phyloP scores from a whole-genome alignment of 2,888 invertebrate species.

The Germaria angustata region DNA sequence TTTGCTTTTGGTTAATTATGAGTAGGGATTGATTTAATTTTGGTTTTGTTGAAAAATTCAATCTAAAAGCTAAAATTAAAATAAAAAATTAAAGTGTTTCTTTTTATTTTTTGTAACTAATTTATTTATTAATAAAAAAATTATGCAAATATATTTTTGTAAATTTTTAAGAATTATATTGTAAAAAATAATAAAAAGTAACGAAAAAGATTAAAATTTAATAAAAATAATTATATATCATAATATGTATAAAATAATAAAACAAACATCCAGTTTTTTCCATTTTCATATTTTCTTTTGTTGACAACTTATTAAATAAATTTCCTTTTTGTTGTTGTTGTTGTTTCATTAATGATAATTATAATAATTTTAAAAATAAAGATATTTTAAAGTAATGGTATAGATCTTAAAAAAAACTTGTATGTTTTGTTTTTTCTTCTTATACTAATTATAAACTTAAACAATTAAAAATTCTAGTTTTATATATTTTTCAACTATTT shows the following conservation, averaged over 20 bases:
- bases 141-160: conserved; percentile 72
- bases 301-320: conserved; percentile 52
- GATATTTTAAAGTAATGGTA: conserved; percentile 37
- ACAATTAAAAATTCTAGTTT: conserved; percentile 70
- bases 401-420: conserved; percentile 52
- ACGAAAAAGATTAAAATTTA: conserved; percentile 67
- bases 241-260: conserved; percentile 69
- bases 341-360: conserved; percentile 41
- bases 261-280: conserved; percentile 75
- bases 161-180: conserved; percentile 68
- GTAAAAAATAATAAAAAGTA: conserved; percentile 67
- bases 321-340: conserved; percentile 26
- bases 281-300: conserved; percentile 52
- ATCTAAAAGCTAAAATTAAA: conserved; percentile 40
- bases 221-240: conserved; percentile 60
- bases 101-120: conserved; percentile 72
- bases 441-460: conserved; percentile 63
- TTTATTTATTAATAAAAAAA: conserved; percentile 78
- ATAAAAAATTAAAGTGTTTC: neutral
- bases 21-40: neutral
- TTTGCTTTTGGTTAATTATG: neutral
- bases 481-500: conserved; percentile 53
- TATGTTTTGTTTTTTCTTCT: conserved; percentile 12
- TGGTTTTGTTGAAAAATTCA: conserved; percentile 49
- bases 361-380: conserved; percentile 39